Evolutionary conservation across 2,888 invertebrate genomes (phyloP), one percentile per base, ranked within the genome.

Genomic region (Hyalella azteca): DNA sequence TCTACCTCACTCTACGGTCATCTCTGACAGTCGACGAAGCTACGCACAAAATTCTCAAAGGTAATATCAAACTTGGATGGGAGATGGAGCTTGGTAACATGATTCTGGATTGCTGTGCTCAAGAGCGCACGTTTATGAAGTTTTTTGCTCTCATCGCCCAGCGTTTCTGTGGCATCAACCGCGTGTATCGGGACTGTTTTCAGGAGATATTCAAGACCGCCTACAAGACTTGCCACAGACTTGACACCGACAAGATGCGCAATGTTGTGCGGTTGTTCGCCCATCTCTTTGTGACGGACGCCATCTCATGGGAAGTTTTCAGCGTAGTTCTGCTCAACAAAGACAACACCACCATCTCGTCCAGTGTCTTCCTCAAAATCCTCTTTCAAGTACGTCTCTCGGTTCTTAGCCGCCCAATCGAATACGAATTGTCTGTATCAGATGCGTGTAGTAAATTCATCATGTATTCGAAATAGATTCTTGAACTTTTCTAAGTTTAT

Each of bases 1-100:
- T 99, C 86, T 99, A 99, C 88, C 89, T 99, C 82, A 98, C 98
- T 0, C 97, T 99, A 81, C 97, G 98, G 88, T 98, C 98, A 0
- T 98, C 97, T 90, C 92, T 99, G 86, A 97, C 98, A 88, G 98
- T 95, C 89, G 98, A 99, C 88, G 99, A 99, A 90, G 98, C 98
- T 88, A 97, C 97, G 2, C 99, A 99, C 88, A 99, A 99, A 88
- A 89, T 99, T 1, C 92, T 99, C 91, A 98, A 97, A 89, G 95
- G 99, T 94, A 94, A 98, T 85, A 87, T 98, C 29, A 97, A 97
- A 88, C 97, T 97, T 0, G 97, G 97, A 0, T 97, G 98, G 88
- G 97, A 98, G 89, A 93, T 94, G 40, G 99, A 99, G 88, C 90
- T 99, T 11, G 98, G 98, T 86, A 96, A 98, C 89, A 99, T 99